Evolutionary conservation across 2,113 vertebrate genomes (phyloP), one percentile per base, ranked within the genome.

Genomic region (Phrynosoma blainvillii): DNA sequence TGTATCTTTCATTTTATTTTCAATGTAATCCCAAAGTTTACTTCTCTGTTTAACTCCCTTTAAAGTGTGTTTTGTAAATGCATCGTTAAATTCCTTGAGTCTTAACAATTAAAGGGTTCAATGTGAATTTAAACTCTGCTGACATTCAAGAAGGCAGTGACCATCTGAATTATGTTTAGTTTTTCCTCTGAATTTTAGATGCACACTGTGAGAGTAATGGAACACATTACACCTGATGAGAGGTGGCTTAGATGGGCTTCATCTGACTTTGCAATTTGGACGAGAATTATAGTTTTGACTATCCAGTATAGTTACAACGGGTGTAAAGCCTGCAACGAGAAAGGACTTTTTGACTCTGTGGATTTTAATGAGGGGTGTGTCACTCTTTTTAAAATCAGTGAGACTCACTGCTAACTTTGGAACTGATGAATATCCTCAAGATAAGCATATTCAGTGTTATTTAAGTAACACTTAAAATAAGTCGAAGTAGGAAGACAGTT

Each of bases 401-500:
- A 18, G n/a, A 30, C 56, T 71, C 30, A 30, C 2, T 71, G 25
- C 68, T 84, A 56, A 56, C 16, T 66, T 83, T 83, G 25, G 27
- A 79, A 52, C 25, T 27, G 14, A 23, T 47, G 0, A 2, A 52
- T 52, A 66, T 78, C 23, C 18, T 68, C 27, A 78, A 62, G 27
- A 62, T 30, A 18, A 59, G 32, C 20, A 59, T 59, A 74, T 7
- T 47, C 47, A 47, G 47, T 47, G 47, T 47, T 47, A 47, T 5
- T 47, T 78, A 5, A 40, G 4, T 66, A 62, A 27, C 11, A 13
- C n/a, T n/a, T 73, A 27, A 32, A 68, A 86, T 84, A 70, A 84
- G 89, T 54, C 92, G 90, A 79, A 77, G 1, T 77, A 84, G 91
- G 87, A 92, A 87, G 94, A 92, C 92, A 92, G 93, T 93, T 95